A percentile compares a stretch with the other conserved stretches of the same genome.
Conservation (phyloP, 2,113 vertebrate species). For the Grantiella picta region DNA sequence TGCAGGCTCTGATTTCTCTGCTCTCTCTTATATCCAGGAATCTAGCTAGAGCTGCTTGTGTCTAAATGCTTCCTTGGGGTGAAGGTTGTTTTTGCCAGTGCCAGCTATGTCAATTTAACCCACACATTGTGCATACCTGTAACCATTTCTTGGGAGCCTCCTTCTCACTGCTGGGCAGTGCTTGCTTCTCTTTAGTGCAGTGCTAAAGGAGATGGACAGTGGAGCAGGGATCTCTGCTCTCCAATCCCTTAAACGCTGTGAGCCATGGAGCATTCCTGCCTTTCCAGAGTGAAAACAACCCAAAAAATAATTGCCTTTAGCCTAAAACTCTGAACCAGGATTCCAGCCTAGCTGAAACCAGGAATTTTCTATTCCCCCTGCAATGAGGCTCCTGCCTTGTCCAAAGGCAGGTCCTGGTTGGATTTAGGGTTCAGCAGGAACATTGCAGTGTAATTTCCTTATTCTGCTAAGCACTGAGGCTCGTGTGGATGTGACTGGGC, state of each 20-base stretch:
- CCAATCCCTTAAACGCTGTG: neutral
- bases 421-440: neutral
- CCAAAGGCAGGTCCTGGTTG: neutral
- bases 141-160: neutral
- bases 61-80: neutral
- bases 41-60: neutral
- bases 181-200: neutral
- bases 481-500: neutral
- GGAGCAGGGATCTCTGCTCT: neutral
- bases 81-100: neutral
- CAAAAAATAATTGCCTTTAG: neutral
- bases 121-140: neutral
- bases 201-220: neutral
- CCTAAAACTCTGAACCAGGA: neutral
- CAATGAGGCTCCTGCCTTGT: neutral
- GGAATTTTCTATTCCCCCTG: neutral
- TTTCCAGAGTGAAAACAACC: neutral
- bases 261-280: neutral
- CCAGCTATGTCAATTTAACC: neutral
- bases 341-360: neutral
- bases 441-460: neutral
- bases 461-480: neutral
- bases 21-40: neutral
- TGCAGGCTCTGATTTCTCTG: neutral
- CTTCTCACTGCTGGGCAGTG: neutral